Evolutionary conservation across 2,888 invertebrate species (phyloP).

Genomic region (Eupithecia centaureata): DNA sequence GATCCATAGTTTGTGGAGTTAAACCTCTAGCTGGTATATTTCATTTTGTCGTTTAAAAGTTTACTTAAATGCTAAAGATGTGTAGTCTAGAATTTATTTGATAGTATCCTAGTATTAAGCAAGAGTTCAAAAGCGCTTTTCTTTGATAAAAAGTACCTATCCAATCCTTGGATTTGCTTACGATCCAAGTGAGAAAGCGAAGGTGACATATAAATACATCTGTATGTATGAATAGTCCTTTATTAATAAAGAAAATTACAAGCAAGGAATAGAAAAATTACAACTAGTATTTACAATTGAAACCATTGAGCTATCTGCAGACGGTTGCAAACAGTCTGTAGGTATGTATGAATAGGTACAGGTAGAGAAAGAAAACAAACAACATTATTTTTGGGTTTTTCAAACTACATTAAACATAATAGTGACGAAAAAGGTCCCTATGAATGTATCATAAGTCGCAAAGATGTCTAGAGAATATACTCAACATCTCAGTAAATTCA

Average conservation of each 20-base stretch:
- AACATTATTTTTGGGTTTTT: neutral
- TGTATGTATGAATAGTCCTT: no score
- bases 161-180: no score
- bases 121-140: neutral
- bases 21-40: neutral
- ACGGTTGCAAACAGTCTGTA: no score
- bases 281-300: no score
- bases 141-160: neutral
- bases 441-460: no score
- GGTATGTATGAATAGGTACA: neutral
- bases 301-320: no score
- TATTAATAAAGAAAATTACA: no score
- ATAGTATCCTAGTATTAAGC: neutral
- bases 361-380: neutral
- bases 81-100: neutral
- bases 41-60: neutral
- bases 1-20: constrained; percentile 4
- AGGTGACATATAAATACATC: no score
- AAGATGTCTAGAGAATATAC: neutral
- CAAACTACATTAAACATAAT: neutral
- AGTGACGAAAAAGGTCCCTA: neutral
- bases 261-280: no score
- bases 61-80: neutral
- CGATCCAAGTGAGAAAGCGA: no score
- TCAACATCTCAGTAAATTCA: neutral